These are phyloP conservation scores for Anomalospiza imberbis DNA, from an alignment of 2,797 vertebrate species.

Conservation along the genomic window DNA sequence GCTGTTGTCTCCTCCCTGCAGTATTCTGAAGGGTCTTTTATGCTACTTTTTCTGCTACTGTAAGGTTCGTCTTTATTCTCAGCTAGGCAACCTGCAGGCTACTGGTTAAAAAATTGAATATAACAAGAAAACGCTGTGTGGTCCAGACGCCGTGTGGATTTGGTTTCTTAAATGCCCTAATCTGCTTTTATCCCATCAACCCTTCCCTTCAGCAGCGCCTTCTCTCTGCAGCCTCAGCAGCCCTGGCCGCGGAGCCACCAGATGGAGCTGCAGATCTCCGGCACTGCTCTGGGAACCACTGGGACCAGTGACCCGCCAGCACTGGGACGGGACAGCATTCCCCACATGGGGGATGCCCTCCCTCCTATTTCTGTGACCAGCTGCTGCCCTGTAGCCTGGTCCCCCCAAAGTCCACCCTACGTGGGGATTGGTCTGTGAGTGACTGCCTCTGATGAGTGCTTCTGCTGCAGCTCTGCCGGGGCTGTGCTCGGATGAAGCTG, in stretches of 20 bases:
- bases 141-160: neutral
- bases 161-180: neutral
- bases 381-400: neutral
- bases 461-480: neutral
- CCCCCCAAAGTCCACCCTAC: rapidly evolving
- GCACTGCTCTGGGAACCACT: neutral
- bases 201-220: neutral
- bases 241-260: neutral
- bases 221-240: neutral
- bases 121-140: neutral
- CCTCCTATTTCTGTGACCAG: neutral
- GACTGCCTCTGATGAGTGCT: neutral
- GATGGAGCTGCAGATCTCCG: constrained; percentile 46
- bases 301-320: neutral
- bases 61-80: neutral
- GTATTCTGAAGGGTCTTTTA: neutral
- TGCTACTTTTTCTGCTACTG: neutral
- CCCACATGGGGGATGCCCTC: neutral
- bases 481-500: neutral
- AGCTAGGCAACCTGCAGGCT: neutral
- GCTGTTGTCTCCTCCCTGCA: neutral
- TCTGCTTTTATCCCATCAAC: neutral
- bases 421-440: neutral
- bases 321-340: neutral
- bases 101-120: neutral